phyloP scores from a whole-genome alignment of 2,113 vertebrate genomes.

The Nibea coibor region DNA sequence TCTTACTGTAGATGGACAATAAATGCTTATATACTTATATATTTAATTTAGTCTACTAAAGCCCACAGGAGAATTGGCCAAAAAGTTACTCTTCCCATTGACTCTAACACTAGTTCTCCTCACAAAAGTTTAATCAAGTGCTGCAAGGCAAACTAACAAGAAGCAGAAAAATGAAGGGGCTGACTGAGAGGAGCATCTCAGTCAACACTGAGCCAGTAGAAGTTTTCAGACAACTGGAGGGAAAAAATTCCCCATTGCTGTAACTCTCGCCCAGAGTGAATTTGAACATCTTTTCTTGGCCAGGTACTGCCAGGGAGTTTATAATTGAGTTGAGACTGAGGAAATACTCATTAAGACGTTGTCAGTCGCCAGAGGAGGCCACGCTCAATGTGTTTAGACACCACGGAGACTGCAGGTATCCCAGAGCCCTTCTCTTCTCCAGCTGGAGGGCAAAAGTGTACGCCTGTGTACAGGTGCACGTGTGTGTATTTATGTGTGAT shows the following conservation, averaged over 20 bases:
- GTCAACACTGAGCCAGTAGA: conserved; percentile 51
- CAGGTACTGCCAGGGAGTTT: conserved; percentile 66
- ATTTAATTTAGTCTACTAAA: not conserved
- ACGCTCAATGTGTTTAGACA: conserved; percentile 74
- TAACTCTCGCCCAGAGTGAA: conserved; percentile 47
- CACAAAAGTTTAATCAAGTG: conserved; percentile 33
- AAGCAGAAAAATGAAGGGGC: conserved; percentile 19
- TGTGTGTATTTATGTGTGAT: conserved; percentile 39
- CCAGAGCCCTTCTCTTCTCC: conserved; percentile 71
- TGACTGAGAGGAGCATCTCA: conserved; percentile 46
- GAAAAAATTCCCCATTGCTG: conserved; percentile 43
- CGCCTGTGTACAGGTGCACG: conserved; percentile 41
- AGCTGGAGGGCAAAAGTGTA: conserved; percentile 74
- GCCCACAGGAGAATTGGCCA: not conserved
- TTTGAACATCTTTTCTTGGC: conserved; percentile 47
- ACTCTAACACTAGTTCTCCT: not conserved
- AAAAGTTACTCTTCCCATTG: not conserved
- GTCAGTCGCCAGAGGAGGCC: conserved; percentile 75
- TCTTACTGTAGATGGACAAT: not conserved
- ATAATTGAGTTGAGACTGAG: conserved; percentile 77
- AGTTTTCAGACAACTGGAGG: conserved; percentile 58
- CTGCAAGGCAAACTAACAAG: conserved; percentile 47
- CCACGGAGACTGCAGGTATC: conserved; percentile 70
- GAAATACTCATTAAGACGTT: conserved; percentile 83
- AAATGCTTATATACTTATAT: not conserved